Conservation (phyloP, 1,140 invertebrate species). For the Acyrthosiphon pisum region DNA sequence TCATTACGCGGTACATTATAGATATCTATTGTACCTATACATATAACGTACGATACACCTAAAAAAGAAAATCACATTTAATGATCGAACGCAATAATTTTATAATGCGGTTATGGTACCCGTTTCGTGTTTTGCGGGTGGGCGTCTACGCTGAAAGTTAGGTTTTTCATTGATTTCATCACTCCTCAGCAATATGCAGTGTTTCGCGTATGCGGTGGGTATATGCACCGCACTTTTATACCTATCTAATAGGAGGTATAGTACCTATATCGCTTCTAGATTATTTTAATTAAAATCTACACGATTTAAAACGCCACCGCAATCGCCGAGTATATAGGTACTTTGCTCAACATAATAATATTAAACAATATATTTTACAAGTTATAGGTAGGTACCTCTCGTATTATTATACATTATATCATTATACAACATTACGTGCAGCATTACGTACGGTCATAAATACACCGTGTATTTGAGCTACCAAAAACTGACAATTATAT, state of each 20-base stretch:
- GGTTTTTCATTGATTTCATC: background rate
- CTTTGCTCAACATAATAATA: background rate
- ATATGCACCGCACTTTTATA: too few relatives aligned
- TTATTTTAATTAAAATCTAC: background rate
- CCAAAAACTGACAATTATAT: background rate
- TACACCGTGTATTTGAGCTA: background rate
- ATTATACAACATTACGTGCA: background rate
- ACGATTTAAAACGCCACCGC: background rate
- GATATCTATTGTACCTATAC: background rate
- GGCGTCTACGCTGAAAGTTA: background rate
- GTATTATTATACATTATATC: background rate
- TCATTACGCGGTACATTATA: background rate
- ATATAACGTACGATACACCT: background rate
- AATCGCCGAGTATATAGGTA: background rate
- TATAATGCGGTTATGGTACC: background rate
- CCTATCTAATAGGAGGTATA: too few relatives aligned
- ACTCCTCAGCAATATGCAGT: background rate
- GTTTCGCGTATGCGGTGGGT: background rate
- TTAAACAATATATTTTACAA: background rate
- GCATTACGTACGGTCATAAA: background rate
- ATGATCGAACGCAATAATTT: background rate
- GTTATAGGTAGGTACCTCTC: too few relatives aligned
- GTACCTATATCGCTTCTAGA: background rate
- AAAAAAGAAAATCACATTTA: background rate
- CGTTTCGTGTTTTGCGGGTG: background rate